Conservation (phyloP, 1,140 invertebrate genomes). For the Brachionus plicatilis region DNA sequence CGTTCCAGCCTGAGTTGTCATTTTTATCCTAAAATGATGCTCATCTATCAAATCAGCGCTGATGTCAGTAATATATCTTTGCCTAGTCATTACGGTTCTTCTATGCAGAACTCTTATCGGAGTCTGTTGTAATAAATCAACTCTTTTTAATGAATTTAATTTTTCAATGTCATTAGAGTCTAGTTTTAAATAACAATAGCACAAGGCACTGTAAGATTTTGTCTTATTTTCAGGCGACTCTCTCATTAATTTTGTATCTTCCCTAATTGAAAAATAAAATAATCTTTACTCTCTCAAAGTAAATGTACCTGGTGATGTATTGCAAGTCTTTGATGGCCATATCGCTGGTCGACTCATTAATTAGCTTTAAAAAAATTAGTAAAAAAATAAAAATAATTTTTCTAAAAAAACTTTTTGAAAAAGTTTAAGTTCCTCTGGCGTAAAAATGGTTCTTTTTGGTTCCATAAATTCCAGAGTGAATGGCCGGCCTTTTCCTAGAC, state of each 20-base stretch:
- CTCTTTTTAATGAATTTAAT: constrained; percentile 50
- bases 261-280: constrained; percentile 52
- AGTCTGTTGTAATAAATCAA: constrained; percentile 46
- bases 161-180: constrained; percentile 56
- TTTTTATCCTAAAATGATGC: constrained; percentile 63
- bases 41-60: constrained; percentile 50
- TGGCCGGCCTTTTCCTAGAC: constrained; percentile 75
- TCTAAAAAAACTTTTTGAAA: constrained; percentile 51
- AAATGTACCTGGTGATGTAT: constrained; percentile 61
- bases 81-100: constrained; percentile 65
- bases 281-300: neutral
- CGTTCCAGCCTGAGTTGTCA: constrained; percentile 84
- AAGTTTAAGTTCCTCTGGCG: constrained; percentile 41
- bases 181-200: constrained; percentile 58
- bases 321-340: constrained; percentile 64
- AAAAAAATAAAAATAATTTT: neutral
- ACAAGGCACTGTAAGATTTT: constrained; percentile 76
- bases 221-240: constrained; percentile 76
- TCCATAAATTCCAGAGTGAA: constrained; percentile 76
- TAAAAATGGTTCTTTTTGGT: constrained; percentile 59
- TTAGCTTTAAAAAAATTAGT: constrained; percentile 44
- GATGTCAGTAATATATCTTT: constrained; percentile 64
- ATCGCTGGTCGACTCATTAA: constrained; percentile 61
- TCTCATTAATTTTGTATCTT: constrained; percentile 69
- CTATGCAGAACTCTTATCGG: constrained; percentile 71